Base-by-base conservation (phyloP, 2,888 invertebrate species). In the Cryptocheilus praepositus region DNA sequence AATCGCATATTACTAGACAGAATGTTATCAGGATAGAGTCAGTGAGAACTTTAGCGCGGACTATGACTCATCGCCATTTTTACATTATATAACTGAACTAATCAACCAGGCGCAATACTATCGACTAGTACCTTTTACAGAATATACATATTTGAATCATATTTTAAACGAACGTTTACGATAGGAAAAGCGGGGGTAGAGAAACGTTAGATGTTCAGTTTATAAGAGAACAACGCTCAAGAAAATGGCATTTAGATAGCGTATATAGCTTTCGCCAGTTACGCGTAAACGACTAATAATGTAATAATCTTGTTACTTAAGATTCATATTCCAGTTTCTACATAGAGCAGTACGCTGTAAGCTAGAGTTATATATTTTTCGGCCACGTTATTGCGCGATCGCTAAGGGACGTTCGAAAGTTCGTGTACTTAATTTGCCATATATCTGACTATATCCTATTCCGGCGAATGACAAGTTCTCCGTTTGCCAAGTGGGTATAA, bases 291-390 rank as follows among this genome's bases (percentile, higher is more conserved):
- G 64, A 71, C 70, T 36, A 36, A 36, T 36, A 62, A 71, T 54
- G 45, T 73, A 71, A 67, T 69, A 67, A 64, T 70, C 64, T 70
- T 65, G 70, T 74, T 77, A 78, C 59, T 76, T 79, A 74, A 74
- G 72, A 56, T 76, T 54, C 70, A 60, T 71, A 70, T 70, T 71
- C 59, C 72, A 76, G 45, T 70, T 61, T 64, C 53, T 43, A 70
- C 74, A 36, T 36, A 76, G 72, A 71, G 73, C 79, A 74, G 79
- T 83, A 81, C 69, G 82, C 76, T 65, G 65, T 80, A 82, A 81
- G 78, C 79, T 83, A 83, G 79, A 78, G 63, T 69, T 69, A 77
- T 79, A 80, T 82, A 76, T 73, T 76, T 79, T 75, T 76, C 68
- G 71, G 71, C 66, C 64, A 36, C 36, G 36, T 36, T 36, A 11